Evolutionary conservation across 2,888 invertebrate genomes (phyloP), one percentile per base, ranked within the genome.

Genomic region (Drosophila vallismaia): DNA sequence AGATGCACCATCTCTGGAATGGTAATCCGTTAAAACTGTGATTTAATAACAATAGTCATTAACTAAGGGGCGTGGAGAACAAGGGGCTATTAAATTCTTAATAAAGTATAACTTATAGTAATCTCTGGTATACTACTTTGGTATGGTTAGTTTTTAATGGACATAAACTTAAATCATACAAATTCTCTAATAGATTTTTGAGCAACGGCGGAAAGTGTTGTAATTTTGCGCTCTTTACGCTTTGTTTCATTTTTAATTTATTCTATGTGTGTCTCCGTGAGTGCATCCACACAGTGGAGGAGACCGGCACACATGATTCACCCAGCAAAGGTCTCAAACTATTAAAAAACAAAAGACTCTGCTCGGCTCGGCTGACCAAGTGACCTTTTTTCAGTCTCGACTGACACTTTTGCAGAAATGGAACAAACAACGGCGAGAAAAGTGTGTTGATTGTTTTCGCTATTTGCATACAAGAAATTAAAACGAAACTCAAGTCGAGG

Each of bases 221-320:
- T 71, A 88, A 87, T 74, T 74, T 70, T 69, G 74, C 76, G 76
- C 76, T 84, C 75, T 86, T 88, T 83, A 87, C 89, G 86, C 87
- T 89, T 86, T 87, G 88, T 84, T 86, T 86, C 84, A 71, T 79
- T 86, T 88, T 84, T 88, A 86, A 89, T 89, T 89, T 89, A 86
- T 89, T 86, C 89, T 86, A 71, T 70, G 76, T 72, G 60, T 67
- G 69, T 60, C 77, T 57, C 71, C 69, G 77, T 71, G 74, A 76
- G 78, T 88, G 74, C 71, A 67, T 74, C 52, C 36, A 36, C 36
- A 28, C 28, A 5, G 5, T 28, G 6, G 28, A 28, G 28, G 28
- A 28, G 54, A 54, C 45, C 42, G 38, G 28, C 56, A 52, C 54
- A 50, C 53, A 40, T 44, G 44, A 50, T n/a, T 63, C 42, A 42